phyloP scores from a whole-genome alignment of 2,113 vertebrate genomes.

The Numida meleagris region DNA sequence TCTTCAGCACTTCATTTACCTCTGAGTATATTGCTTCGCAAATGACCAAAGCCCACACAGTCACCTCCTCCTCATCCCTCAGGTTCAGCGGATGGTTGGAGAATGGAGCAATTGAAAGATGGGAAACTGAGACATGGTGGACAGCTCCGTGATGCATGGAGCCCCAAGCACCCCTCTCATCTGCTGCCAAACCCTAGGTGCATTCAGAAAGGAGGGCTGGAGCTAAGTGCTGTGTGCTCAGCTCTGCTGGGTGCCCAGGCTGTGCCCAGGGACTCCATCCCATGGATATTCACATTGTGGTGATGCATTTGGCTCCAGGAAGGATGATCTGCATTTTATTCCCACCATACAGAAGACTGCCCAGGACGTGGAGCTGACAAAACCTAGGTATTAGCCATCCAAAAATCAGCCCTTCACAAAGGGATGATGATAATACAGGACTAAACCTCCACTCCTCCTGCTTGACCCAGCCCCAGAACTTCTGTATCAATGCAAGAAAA shows the following conservation, averaged over 20 bases:
- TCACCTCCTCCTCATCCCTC: background rate
- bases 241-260: background rate
- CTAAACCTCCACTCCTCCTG: background rate
- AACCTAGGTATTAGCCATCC: background rate
- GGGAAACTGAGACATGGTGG: background rate
- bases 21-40: background rate
- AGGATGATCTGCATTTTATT: background rate
- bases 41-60: background rate
- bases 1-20: background rate
- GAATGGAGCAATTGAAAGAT: background rate
- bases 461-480: background rate
- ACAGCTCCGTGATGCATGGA: background rate
- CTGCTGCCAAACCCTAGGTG: background rate
- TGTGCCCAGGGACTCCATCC: background rate
- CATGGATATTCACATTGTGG: rapidly evolving
- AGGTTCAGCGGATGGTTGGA: background rate
- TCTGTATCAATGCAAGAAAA: rapidly evolving
- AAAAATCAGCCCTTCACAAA: background rate
- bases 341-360: background rate
- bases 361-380: background rate
- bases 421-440: background rate
- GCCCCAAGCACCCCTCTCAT: rapidly evolving
- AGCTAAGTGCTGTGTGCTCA: background rate
- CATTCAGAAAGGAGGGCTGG: background rate
- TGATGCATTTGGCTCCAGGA: background rate